Conservation (phyloP, 2,797 vertebrate species). For the Phalloptychus januarius region DNA sequence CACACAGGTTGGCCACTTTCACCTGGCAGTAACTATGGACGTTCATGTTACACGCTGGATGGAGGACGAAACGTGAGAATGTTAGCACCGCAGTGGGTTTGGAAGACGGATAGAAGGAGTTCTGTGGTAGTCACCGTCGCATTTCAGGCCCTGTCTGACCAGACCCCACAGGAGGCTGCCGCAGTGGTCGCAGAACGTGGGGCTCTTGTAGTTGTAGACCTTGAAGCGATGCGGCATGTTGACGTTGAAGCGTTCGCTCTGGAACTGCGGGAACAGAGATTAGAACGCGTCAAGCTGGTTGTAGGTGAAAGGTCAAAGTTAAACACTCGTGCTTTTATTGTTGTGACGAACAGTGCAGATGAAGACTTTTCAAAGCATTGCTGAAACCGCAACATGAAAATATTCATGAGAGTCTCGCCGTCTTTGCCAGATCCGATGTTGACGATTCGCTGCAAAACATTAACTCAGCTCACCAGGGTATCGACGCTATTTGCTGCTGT, state of each 20-base stretch:
- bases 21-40: conserved; percentile 91
- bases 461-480: conserved; percentile 75
- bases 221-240: conserved; percentile 98
- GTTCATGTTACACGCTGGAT: conserved; percentile 92
- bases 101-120: background rate
- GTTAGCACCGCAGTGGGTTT: background rate
- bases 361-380: background rate
- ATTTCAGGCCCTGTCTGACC: conserved; percentile 94
- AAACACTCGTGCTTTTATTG: background rate
- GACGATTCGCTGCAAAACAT: conserved; percentile 5
- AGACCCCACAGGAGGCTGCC: conserved; percentile 97
- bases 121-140: conserved; percentile 85
- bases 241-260: conserved; percentile 97
- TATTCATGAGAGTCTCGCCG: background rate
- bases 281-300: background rate
- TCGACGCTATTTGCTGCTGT: conserved; percentile 95
- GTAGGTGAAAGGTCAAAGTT: background rate
- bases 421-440: conserved; percentile 3
- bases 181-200: conserved; percentile 98
- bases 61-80: conserved; percentile 2
- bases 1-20: conserved; percentile 97
- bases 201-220: conserved; percentile 94
- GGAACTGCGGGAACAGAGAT: conserved; percentile 84
- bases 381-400: background rate
- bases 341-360: conserved; percentile 5